Percentiles rank a stretch among this genome's conserved stretches.
Evolutionary conservation across 2,888 invertebrate species (phyloP).

Genomic region (Blastobasis lacticolella): DNA sequence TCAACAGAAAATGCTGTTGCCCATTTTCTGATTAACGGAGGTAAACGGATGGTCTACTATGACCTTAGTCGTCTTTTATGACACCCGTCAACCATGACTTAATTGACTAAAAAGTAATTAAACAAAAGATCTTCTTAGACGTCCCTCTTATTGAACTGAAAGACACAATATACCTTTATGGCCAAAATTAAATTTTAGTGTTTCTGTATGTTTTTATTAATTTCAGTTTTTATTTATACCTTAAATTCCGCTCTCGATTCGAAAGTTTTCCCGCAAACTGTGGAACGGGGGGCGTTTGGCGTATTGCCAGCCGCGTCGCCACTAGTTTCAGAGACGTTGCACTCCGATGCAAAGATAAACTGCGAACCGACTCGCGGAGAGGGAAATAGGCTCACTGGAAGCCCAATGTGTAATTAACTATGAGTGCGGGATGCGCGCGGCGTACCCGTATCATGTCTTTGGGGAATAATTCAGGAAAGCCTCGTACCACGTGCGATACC

Average conservation of each 20-base stretch:
- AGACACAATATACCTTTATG: too few species aligned
- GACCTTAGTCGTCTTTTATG: too few species aligned
- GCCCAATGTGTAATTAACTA: slow-evolving; percentile 27
- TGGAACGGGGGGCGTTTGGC: slow-evolving; percentile 33
- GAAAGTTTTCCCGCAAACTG: slow-evolving; percentile 17
- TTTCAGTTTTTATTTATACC: background rate
- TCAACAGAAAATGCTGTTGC: too few species aligned
- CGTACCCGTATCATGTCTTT: background rate
- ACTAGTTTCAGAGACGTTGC: slow-evolving; percentile 27
- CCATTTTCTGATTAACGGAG: too few species aligned
- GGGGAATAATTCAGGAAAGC: too few species aligned
- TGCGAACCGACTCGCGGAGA: slow-evolving; percentile 25
- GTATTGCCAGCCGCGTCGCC: slow-evolving; percentile 29
- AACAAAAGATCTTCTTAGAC: too few species aligned
- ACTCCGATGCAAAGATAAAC: slow-evolving; percentile 37
- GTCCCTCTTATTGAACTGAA: too few species aligned
- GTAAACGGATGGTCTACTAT: too few species aligned
- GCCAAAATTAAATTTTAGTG: too few species aligned
- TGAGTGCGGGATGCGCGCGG: slow-evolving; percentile 14
- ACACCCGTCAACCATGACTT: too few species aligned
- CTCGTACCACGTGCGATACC: too few species aligned
- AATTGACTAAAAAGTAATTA: too few species aligned
- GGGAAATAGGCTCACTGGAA: slow-evolving; percentile 19
- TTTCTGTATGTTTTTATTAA: background rate
- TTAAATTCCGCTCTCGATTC: background rate